A percentile compares a stretch with the other conserved stretches of the same genome.
Conservation (phyloP, 2,113 vertebrate genomes). For the Pseudorasbora parva region DNA sequence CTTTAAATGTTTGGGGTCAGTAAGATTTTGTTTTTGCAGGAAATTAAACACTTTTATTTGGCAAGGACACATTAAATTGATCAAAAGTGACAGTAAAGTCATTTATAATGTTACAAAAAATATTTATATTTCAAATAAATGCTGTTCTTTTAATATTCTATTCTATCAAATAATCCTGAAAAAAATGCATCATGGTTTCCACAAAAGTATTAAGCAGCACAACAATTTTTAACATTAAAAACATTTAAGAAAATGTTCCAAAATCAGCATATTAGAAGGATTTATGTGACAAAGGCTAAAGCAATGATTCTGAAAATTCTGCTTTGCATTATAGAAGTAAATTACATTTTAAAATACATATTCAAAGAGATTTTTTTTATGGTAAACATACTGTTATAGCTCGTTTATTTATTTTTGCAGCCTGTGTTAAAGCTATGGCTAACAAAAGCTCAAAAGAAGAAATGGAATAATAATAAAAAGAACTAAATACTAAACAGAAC, state of each 20-base stretch:
- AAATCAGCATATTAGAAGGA: neutral
- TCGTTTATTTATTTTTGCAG: neutral
- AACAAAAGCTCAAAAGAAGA: too few relatives aligned
- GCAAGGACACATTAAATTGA: neutral
- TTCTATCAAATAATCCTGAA: neutral
- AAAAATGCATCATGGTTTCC: neutral
- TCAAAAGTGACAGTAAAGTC: neutral
- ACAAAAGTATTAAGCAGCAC: neutral
- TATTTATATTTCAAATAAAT: neutral
- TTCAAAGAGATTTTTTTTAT: too few relatives aligned
- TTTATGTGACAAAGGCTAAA: neutral
- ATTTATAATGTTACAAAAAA: neutral
- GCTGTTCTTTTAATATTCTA: neutral
- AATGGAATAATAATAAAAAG: too few relatives aligned
- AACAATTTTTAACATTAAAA: neutral
- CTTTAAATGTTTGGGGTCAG: neutral
- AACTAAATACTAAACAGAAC: neutral
- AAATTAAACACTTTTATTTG: neutral
- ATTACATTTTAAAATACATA: neutral
- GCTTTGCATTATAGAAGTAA: neutral
- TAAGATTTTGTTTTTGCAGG: neutral
- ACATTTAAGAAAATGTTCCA: neutral
- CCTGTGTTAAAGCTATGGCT: neutral
- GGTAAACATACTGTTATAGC: neutral
- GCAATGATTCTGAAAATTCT: neutral